Evolutionary conservation across 2,888 invertebrate genomes (phyloP).

Genomic region (Eurois occulta): DNA sequence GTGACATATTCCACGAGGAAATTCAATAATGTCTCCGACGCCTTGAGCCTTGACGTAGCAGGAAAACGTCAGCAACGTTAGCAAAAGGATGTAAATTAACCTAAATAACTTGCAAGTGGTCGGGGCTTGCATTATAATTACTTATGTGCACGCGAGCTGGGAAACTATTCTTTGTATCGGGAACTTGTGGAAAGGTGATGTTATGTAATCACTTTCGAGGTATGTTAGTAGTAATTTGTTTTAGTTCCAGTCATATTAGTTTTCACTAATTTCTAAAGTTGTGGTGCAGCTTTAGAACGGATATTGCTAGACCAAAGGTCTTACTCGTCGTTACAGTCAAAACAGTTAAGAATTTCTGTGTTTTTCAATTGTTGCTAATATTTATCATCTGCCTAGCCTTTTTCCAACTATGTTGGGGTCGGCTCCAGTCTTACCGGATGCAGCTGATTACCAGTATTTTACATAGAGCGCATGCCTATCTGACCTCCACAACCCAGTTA

Average conservation of each 20-base stretch:
- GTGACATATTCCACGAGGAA: slow-evolving; percentile 61
- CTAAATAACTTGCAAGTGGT: slow-evolving; percentile 76
- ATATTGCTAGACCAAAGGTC: background rate
- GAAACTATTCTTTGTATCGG: slow-evolving; percentile 53
- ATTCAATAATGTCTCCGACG: slow-evolving; percentile 71
- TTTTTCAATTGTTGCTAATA: too few relatives aligned
- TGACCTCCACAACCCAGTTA: background rate
- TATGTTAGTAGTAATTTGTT: background rate
- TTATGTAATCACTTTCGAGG: background rate
- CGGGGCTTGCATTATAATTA: slow-evolving; percentile 76
- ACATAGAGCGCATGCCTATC: background rate
- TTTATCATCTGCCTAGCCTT: too few relatives aligned
- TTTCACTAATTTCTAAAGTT: too few relatives aligned
- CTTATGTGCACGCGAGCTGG: slow-evolving; percentile 68
- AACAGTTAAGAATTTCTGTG: too few relatives aligned
- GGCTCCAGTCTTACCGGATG: background rate
- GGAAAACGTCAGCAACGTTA: slow-evolving; percentile 70
- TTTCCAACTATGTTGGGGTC: background rate
- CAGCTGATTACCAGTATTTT: background rate
- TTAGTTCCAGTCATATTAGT: too few relatives aligned
- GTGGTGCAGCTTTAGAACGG: too few relatives aligned
- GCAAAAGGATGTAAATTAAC: slow-evolving; percentile 80
- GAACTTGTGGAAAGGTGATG: background rate
- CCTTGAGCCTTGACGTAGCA: slow-evolving; percentile 59
- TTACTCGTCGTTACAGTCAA: background rate